Conservation (phyloP, 2,888 invertebrate species). For the Sialis lutaria region DNA sequence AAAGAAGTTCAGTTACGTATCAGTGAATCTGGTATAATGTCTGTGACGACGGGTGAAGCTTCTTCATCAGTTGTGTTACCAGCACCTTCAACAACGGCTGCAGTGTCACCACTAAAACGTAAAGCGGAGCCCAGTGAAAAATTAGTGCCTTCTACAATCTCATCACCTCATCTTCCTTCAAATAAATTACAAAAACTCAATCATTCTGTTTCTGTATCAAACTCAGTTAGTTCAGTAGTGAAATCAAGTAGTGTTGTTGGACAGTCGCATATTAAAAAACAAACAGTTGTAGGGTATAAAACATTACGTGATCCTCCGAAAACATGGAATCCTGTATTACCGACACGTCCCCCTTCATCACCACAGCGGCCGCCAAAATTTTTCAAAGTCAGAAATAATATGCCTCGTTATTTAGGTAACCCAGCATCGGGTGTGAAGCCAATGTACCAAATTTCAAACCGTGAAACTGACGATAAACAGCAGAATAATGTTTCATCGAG, state of each 20-base stretch:
- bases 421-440: conserved; percentile 42
- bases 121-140: not conserved
- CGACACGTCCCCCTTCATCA: conserved; percentile 13
- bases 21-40: conserved; percentile 46
- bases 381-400: conserved; percentile 35
- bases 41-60: conserved; percentile 31
- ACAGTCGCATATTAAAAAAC: conserved; percentile 12
- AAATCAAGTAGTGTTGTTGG: not conserved
- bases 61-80: conserved; percentile 5
- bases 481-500: not conserved
- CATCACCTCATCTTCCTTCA: no score
- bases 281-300: conserved; percentile 31
- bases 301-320: conserved; percentile 39
- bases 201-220: no score
- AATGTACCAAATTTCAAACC: conserved; percentile 29
- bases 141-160: no score
- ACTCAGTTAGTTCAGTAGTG: no score
- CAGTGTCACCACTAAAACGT: not conserved
- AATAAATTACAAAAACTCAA: no score
- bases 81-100: conserved; percentile 17
- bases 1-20: conserved; percentile 47
- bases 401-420: conserved; percentile 35
- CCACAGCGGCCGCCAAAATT: conserved; percentile 32
- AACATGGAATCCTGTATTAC: conserved; percentile 40
- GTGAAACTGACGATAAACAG: conserved; percentile 1